These are phyloP conservation scores for Hypothenemus hampei DNA, from an alignment of 1,140 invertebrate genomes.

Conservation along the genomic window DNA sequence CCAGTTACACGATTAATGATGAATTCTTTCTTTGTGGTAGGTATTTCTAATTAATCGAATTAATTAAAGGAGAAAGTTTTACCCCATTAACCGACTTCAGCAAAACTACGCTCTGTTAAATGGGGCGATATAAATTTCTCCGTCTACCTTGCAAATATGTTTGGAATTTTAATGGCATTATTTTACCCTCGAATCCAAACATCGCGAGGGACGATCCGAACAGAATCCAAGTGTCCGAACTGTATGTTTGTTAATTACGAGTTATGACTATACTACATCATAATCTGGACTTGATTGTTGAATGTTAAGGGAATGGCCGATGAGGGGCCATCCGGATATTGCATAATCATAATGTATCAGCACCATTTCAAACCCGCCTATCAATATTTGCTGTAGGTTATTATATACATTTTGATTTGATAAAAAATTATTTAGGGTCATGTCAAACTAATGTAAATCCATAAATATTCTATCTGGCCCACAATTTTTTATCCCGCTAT, in stretches of 20 bases:
- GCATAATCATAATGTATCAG: background rate
- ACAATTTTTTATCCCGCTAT: background rate
- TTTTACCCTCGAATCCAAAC: constrained; percentile 14
- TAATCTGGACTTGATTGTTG: constrained; percentile 5
- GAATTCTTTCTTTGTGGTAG: no score
- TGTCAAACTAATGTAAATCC: background rate
- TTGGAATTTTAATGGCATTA: constrained; percentile 22
- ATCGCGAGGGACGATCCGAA: background rate
- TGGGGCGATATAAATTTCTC: constrained; percentile 9
- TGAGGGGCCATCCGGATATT: background rate
- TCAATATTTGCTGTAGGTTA: background rate
- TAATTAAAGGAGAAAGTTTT: constrained; percentile 8
- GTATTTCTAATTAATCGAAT: constrained; percentile 15
- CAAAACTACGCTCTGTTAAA: constrained; percentile 12
- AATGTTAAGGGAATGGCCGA: background rate
- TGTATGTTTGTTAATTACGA: constrained; percentile 14
- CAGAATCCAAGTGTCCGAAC: constrained; percentile 1
- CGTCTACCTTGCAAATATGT: constrained; percentile 18
- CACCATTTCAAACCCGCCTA: background rate
- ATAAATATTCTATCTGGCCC: background rate
- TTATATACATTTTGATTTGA: background rate
- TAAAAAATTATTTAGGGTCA: no score
- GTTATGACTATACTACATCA: constrained; percentile 12
- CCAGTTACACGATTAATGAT: no score
- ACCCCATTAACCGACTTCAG: constrained; percentile 15